Evolutionary conservation across 92 coral and sea anemone species (phyloP), one percentile per base, ranked within the genome.

Genomic region (Chrysogorgia sp.): DNA sequence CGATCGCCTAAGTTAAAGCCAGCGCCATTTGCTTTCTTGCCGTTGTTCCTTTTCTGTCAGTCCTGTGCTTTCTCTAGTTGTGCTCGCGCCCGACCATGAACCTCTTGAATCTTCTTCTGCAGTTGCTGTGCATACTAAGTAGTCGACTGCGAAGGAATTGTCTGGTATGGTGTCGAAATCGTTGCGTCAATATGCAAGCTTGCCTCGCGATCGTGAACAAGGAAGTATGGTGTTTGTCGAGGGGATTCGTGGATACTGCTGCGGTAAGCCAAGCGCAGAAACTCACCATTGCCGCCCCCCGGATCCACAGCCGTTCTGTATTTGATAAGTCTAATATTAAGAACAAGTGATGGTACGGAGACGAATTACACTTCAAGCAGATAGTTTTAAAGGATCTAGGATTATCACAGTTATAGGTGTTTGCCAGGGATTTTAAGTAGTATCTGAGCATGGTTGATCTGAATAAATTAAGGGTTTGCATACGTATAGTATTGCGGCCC

Each of bases 1-100:
- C 60, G 67, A 56, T 76, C 77, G 3, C 86, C 82, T 40, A 75
- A 67, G 58, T 56, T 40, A 24, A 77, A 75, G 5, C 58, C 47
- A 34, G 29, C 83, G 34, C 79, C 83, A 40, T 68, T 55, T 25
- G 74, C 22, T 32, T 53, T 45, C 56, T 23, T 53, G 64, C 79
- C 84, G 26, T 79, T 79, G n/a, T 84, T 43, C 34, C 79, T 79
- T 79, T 84, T 79, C 63, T 79, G 84, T 7, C 84, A 31, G 29
- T 50, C 61, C 25, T 78, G 84, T 7, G 84, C 81, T 40, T 40
- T 34, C 7, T 55, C 52, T 17, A 71, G 58, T 12, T 76, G 83
- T 56, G 75, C 83, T 12, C 69, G 14, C 61, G 77, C 83, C 49
- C 17, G 47, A 58, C 79, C 71, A 22, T 71, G 63, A 52, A 58